phyloP scores from a whole-genome alignment of 2,113 vertebrate genomes.

The Sinocyclocheilus anophthalmus region DNA sequence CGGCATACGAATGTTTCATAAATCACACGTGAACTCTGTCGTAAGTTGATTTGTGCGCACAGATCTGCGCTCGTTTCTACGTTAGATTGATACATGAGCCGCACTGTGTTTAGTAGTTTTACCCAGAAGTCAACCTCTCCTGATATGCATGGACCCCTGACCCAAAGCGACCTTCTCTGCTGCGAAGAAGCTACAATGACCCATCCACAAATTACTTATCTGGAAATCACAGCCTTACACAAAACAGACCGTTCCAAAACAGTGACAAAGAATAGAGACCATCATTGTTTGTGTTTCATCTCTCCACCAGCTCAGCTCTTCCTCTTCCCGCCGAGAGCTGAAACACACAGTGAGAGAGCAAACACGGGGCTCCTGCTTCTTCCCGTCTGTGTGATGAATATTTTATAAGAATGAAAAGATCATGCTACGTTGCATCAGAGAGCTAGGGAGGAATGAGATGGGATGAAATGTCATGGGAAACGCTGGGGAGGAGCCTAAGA shows the following conservation, averaged over 20 bases:
- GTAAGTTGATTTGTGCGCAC: no score
- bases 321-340: constrained; percentile 46
- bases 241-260: constrained; percentile 45
- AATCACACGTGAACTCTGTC: no score
- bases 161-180: constrained; percentile 63
- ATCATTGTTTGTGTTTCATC: constrained; percentile 54
- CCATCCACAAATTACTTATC: constrained; percentile 43
- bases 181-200: constrained; percentile 61
- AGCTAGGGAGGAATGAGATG: constrained; percentile 5
- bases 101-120: constrained; percentile 45
- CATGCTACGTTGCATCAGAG: constrained; percentile 33
- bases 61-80: no score
- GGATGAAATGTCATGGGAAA: constrained; percentile 38
- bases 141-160: constrained; percentile 61
- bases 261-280: constrained; percentile 51
- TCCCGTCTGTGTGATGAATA: constrained; percentile 35
- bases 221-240: constrained; percentile 23
- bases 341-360: constrained; percentile 52
- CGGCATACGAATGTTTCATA: no score
- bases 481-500: neutral
- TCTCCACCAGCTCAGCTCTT: constrained; percentile 5
- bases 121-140: constrained; percentile 66
- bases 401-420: constrained; percentile 41
- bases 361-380: constrained; percentile 38
- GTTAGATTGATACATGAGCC: neutral